These are phyloP conservation scores for Eubasilissa regina DNA, from an alignment of 1,140 invertebrate species.

Conservation along the genomic window DNA sequence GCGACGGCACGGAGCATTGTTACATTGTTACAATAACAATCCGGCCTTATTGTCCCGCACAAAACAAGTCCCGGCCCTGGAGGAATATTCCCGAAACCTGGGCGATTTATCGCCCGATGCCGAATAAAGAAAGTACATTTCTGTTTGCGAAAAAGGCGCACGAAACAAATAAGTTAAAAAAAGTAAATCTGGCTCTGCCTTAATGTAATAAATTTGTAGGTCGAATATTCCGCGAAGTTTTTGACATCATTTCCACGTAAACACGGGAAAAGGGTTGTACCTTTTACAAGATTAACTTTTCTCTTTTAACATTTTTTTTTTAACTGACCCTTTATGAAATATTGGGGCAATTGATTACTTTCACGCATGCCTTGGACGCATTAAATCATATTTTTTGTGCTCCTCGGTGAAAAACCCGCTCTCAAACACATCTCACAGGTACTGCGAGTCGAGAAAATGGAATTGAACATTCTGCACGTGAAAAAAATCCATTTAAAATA, in stretches of 20 bases:
- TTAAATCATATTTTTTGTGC: not conserved
- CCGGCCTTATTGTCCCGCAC: conserved; percentile 39
- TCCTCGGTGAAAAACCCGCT: no score
- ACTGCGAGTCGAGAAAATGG: no score
- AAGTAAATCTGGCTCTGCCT: conserved; percentile 38
- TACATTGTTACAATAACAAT: conserved; percentile 52
- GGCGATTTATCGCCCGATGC: conserved; percentile 44
- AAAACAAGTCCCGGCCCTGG: conserved; percentile 35
- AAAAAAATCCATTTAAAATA: no score
- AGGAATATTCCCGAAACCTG: conserved; percentile 13
- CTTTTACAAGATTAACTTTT: not conserved
- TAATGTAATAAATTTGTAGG: conserved; percentile 4
- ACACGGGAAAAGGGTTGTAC: not conserved
- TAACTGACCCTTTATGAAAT: conserved; percentile 6
- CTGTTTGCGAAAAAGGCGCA: conserved; percentile 12
- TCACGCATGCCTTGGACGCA: not conserved
- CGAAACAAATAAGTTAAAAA: conserved; percentile 47
- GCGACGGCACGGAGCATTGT: conserved; percentile 14
- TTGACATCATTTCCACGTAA: conserved; percentile 1
- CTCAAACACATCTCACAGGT: no score
- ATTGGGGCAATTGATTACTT: conserved; percentile 1
- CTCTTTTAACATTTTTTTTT: not conserved
- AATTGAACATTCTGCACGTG: no score
- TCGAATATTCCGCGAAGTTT: not conserved
- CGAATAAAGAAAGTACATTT: conserved; percentile 6